Evolutionary conservation across 2,888 invertebrate genomes (phyloP).

Genomic region (Trachelus troglodyta): DNA sequence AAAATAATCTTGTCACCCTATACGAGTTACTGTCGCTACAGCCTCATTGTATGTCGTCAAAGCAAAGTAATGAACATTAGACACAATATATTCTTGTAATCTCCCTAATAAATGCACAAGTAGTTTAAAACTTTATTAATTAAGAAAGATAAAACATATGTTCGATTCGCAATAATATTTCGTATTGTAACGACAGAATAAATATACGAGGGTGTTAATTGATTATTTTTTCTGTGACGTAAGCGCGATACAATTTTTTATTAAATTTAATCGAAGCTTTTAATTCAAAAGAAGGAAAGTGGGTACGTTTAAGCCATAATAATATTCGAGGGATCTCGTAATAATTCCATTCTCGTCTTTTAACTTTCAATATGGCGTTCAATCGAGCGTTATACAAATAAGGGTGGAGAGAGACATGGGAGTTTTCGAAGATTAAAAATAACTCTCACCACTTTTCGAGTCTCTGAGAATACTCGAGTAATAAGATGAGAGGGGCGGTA

Average conservation of each 20-base stretch:
- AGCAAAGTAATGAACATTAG: too few species aligned
- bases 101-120: too few species aligned
- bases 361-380: neutral
- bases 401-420: neutral
- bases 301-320: neutral
- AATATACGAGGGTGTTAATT: conserved; percentile 17
- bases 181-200: conserved; percentile 1
- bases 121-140: too few species aligned
- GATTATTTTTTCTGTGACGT: neutral
- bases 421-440: neutral
- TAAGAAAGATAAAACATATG: too few species aligned
- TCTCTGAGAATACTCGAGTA: neutral
- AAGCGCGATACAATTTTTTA: neutral
- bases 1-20: too few species aligned
- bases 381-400: neutral
- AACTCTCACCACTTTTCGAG: neutral
- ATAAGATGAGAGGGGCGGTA: neutral
- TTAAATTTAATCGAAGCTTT: neutral
- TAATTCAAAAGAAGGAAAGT: neutral
- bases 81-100: too few species aligned
- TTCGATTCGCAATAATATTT: too few species aligned
- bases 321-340: neutral
- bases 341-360: neutral
- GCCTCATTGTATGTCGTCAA: too few species aligned
- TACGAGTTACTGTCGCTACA: too few species aligned